Evolutionary conservation across 2,888 invertebrate species (phyloP).

Genomic region (Parelbella ahira): DNA sequence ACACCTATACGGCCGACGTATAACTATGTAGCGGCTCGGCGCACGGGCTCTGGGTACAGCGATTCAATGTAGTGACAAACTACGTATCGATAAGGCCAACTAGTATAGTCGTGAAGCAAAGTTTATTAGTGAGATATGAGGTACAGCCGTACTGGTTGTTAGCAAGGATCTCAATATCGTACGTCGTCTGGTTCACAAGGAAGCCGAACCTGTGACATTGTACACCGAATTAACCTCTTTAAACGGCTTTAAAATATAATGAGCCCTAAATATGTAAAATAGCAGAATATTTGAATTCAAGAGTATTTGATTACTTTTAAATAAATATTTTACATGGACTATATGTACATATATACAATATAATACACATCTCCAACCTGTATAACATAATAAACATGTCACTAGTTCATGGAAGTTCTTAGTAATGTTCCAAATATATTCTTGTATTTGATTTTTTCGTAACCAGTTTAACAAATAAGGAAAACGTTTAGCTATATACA

Average conservation of each 20-base stretch:
- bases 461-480: conserved; percentile 35
- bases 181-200: background rate
- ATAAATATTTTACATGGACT: conserved; percentile 23
- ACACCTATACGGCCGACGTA: conserved; percentile 36
- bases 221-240: too few relatives aligned
- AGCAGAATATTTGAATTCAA: background rate
- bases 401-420: too few relatives aligned
- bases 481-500: conserved; percentile 32
- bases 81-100: conserved; percentile 33
- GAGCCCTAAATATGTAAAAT: too few relatives aligned
- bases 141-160: conserved; percentile 13
- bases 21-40: conserved; percentile 27
- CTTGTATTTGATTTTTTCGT: conserved; percentile 31
- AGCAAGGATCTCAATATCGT: conserved; percentile 3
- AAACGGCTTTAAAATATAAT: too few relatives aligned
- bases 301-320: too few relatives aligned
- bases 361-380: too few relatives aligned
- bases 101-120: conserved; percentile 25
- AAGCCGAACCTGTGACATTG: conserved; percentile 7
- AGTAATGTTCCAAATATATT: too few relatives aligned
- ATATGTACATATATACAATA: conserved; percentile 11
- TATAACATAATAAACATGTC: too few relatives aligned
- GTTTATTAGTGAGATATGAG: conserved; percentile 11
- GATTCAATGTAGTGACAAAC: conserved; percentile 21
- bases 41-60: conserved; percentile 24